A percentile compares a stretch with the other conserved stretches of the same genome.
Evolutionary conservation across 2,797 vertebrate species (phyloP).

Genomic region (Synaphobranchus kaupii): DNA sequence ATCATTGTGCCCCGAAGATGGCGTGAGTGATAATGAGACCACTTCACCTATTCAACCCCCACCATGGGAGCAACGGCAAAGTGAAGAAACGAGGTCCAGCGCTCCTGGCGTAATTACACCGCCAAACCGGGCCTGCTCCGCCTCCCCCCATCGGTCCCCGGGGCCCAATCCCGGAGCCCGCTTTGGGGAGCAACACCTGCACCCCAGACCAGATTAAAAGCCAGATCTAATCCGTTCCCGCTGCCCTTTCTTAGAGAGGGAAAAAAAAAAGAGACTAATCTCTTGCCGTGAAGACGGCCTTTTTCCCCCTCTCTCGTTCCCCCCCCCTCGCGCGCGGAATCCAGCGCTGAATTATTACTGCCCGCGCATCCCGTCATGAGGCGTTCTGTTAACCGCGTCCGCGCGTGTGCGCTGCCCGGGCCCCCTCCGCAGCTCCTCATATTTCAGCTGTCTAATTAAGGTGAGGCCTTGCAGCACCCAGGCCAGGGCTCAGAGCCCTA

Average conservation of each 20-base stretch:
- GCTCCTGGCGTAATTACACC: constrained; percentile 43
- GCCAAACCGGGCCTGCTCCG: background rate
- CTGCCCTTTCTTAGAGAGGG: constrained; percentile 60
- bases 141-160: constrained; percentile 59
- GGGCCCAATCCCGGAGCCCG: constrained; percentile 65
- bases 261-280: constrained; percentile 69
- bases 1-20: background rate
- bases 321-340: constrained; percentile 36
- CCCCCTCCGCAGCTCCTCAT: constrained; percentile 51
- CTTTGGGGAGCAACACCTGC: constrained; percentile 67
- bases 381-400: constrained; percentile 22
- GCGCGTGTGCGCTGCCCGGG: constrained; percentile 17
- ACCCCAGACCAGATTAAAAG: constrained; percentile 73
- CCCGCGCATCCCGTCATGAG: constrained; percentile 64
- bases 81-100: constrained; percentile 39
- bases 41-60: constrained; percentile 38
- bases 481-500: background rate
- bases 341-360: constrained; percentile 71
- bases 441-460: constrained; percentile 63
- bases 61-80: background rate
- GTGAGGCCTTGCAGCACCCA: constrained; percentile 33
- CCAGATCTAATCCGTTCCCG: constrained; percentile 73
- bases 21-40: constrained; percentile 23
- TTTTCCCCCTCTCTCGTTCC: constrained; percentile 30
- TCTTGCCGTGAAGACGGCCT: constrained; percentile 66